A percentile compares a stretch with the other conserved stretches of the same genome.
Evolutionary conservation across 2,888 invertebrate species (phyloP).

Genomic region (Phyllotreta cruciferae): DNA sequence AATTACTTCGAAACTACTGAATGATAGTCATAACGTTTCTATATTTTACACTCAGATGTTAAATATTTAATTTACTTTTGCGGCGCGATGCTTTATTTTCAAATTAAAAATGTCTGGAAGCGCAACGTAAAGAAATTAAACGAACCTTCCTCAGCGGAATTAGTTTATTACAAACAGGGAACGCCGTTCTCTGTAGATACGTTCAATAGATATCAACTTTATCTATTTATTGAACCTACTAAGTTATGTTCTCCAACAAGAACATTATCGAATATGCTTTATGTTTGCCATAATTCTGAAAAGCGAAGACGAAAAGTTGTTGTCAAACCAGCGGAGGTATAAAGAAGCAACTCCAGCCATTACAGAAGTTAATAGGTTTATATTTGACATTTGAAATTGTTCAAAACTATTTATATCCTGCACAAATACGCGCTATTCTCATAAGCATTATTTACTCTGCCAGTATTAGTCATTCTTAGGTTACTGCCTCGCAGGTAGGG

Average conservation of each 20-base stretch:
- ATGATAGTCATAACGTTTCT: slow-evolving; percentile 30
- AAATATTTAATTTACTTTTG: slow-evolving; percentile 30
- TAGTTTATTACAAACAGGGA: background rate
- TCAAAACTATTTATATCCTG: slow-evolving; percentile 25
- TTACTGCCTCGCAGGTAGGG: slow-evolving; percentile 23
- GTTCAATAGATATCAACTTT: no score
- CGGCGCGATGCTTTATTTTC: slow-evolving; percentile 21
- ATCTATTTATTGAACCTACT: no score
- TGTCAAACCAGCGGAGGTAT: slow-evolving; percentile 11
- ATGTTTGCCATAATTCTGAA: background rate
- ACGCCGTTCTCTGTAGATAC: no score
- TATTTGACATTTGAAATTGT: slow-evolving; percentile 31
- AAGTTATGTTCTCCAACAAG: background rate
- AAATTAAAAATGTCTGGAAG: slow-evolving; percentile 27
- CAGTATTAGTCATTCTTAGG: slow-evolving; percentile 26
- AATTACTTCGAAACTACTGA: slow-evolving; percentile 32
- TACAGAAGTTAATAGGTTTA: slow-evolving; percentile 27
- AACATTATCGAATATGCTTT: background rate
- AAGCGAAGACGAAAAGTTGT: slow-evolving; percentile 3
- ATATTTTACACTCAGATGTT: slow-evolving; percentile 30
- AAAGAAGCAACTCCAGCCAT: slow-evolving; percentile 29
- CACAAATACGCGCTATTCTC: slow-evolving; percentile 23
- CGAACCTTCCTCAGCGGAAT: background rate
- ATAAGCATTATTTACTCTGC: slow-evolving; percentile 27
- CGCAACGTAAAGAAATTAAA: slow-evolving; percentile 1